Conservation (phyloP, 2,113 vertebrate genomes). For the Antennarius striatus region DNA sequence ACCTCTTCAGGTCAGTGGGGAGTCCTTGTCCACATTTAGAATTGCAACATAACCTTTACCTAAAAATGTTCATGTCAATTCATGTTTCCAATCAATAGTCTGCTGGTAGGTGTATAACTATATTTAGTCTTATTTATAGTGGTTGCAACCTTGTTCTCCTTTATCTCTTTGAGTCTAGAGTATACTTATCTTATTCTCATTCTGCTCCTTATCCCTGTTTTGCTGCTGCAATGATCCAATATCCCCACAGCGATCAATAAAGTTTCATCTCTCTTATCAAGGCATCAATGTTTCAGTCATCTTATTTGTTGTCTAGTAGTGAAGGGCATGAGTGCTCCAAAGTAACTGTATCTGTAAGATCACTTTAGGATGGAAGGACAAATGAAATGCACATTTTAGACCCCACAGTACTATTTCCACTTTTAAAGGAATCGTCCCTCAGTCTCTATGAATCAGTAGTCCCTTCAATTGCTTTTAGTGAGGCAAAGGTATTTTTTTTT, state of each 20-base stretch:
- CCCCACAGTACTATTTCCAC: not conserved
- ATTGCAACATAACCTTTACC: not conserved
- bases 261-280: constrained; percentile 59
- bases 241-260: constrained; percentile 64
- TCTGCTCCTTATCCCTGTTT: constrained; percentile 48
- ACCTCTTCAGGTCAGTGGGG: no score
- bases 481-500: not conserved
- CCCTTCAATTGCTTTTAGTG: not conserved
- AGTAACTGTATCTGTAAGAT: constrained; percentile 48
- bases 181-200: constrained; percentile 50
- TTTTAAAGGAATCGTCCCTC: constrained; percentile 40
- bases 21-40: no score
- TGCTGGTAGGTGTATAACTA: not conserved
- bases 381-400: constrained; percentile 37
- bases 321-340: constrained; percentile 47
- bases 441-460: constrained; percentile 11
- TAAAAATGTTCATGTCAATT: not conserved
- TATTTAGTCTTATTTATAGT: not conserved
- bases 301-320: constrained; percentile 24
- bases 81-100: not conserved
- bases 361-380: constrained; percentile 29
- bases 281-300: constrained; percentile 53
- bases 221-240: constrained; percentile 55
- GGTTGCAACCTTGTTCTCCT: not conserved
- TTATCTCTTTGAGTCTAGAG: constrained; percentile 17